Evolutionary conservation across 2,113 vertebrate species (phyloP), one percentile per base, ranked within the genome.

Genomic region (Naja naja): DNA sequence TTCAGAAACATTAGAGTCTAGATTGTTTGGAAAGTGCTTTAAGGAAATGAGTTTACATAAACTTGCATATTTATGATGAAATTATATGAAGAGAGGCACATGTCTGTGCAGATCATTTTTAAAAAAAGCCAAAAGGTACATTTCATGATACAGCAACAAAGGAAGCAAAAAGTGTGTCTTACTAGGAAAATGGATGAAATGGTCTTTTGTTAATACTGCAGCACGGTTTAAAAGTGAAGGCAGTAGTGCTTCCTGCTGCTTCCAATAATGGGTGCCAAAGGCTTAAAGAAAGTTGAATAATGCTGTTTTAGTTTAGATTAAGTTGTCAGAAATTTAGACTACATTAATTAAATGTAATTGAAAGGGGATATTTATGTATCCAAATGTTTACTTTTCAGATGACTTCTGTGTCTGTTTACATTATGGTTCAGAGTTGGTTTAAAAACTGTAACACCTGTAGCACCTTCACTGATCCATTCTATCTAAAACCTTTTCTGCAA

Each of bases 31-130:
- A 93, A 90, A 93, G 91, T 95, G 88, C 94, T 97, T 93, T 96
- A 94, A 95, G 94, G 94, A 97, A 93, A 96, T 95, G 20, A 88
- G 89, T 92, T 96, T 94, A 86, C 95, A 92, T 96, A 95, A 93
- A 93, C 92, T 27, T 93, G 93, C 92, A 88, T 53, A 56, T 85
- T 93, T 93, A 88, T 92, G 90, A 52, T 85, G 93, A 94, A 81
- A 89, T 91, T 60, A 64, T 86, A 56, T 90, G 95, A 95, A 95
- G 93, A 39, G 93, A 94, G 93, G 94, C 94, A 86, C 97, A 89
- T 97, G 92, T 97, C 96, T 96, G 94, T 47, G 94, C 94, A 93
- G 90, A 30, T 96, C 95, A 16, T 64, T 56, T 56, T n/a, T 64
- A 1, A 2, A 85, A 88, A 89, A 91, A 94, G 92, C 94, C 96